A percentile compares a stretch with the other conserved stretches of the same genome.
Conservation (phyloP, 1,140 invertebrate genomes). For the Epicauta chinensis region DNA sequence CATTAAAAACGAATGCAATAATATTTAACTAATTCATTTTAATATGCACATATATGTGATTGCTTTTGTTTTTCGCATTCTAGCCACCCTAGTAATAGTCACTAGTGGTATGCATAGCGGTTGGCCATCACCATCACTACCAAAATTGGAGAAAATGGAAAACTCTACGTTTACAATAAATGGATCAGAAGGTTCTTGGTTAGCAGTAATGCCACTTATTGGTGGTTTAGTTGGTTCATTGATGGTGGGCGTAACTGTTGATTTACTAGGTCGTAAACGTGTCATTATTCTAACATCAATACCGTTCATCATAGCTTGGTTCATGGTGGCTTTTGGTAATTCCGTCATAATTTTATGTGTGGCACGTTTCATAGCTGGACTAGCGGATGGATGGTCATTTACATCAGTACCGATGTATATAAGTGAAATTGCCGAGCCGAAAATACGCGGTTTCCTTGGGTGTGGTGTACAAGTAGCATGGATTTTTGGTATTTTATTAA, state of each 20-base stretch:
- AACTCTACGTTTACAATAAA: conserved; percentile 22
- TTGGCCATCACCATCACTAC: conserved; percentile 12
- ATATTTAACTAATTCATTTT: no score
- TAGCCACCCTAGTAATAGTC: not conserved
- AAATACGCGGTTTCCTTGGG: conserved; percentile 53
- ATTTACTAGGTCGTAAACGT: conserved; percentile 59
- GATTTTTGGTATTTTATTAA: conserved; percentile 58
- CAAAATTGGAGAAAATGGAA: not conserved
- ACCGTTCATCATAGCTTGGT: conserved; percentile 59
- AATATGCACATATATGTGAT: no score
- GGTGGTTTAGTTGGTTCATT: conserved; percentile 5
- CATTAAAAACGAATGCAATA: no score
- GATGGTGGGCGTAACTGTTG: conserved; percentile 37
- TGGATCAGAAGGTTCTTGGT: conserved; percentile 38
- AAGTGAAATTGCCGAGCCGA: conserved; percentile 60
- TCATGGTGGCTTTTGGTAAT: conserved; percentile 52
- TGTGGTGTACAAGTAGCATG: conserved; percentile 28
- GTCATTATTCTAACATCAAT: conserved; percentile 56
- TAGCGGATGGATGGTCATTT: conserved; percentile 61
- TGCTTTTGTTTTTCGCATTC: not conserved
- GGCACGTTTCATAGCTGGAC: conserved; percentile 49
- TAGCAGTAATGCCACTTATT: conserved; percentile 29
- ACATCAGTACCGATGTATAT: conserved; percentile 60
- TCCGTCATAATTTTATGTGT: conserved; percentile 49
- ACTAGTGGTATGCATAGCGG: conserved; percentile 5